Evolutionary conservation across 2,797 vertebrate genomes (phyloP).

Genomic region (Synanceia verrucosa): DNA sequence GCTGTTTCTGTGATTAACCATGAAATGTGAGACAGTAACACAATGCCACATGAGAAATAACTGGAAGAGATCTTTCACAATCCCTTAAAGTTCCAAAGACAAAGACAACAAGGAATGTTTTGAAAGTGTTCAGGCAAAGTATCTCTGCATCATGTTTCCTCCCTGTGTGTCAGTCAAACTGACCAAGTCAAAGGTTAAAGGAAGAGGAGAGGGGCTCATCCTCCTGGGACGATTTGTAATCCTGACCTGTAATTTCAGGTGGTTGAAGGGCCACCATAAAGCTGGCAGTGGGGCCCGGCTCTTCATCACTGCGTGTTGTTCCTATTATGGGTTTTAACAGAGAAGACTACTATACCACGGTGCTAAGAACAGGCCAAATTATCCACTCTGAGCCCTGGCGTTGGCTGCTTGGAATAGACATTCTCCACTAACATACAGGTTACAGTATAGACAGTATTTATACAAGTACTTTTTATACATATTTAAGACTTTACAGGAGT

Average conservation of each 20-base stretch:
- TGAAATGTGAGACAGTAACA: constrained; percentile 55
- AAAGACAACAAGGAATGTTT: constrained; percentile 70
- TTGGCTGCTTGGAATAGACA: constrained; percentile 35
- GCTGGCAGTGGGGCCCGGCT: constrained; percentile 19
- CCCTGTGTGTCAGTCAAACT: constrained; percentile 72
- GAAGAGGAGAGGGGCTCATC: constrained; percentile 9
- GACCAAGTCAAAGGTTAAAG: constrained; percentile 77
- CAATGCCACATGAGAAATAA: constrained; percentile 56
- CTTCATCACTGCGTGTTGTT: constrained; percentile 61
- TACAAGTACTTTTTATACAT: constrained; percentile 25
- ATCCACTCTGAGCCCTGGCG: background rate
- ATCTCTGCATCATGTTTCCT: constrained; percentile 59
- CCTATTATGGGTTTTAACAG: constrained; percentile 54
- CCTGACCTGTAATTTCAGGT: constrained; percentile 79
- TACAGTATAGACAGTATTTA: background rate
- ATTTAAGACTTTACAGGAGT: constrained; percentile 25
- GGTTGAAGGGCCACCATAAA: constrained; percentile 42
- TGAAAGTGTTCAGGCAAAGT: constrained; percentile 45
- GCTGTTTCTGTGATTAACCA: constrained; percentile 24
- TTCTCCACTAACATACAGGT: background rate
- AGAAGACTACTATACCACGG: constrained; percentile 32
- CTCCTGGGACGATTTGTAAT: constrained; percentile 65
- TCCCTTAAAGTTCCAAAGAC: constrained; percentile 48
- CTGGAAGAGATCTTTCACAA: constrained; percentile 25
- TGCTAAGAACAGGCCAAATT: constrained; percentile 24